phyloP scores from a whole-genome alignment of 2,888 invertebrate species.

The Tanytarsus gracilentus region DNA sequence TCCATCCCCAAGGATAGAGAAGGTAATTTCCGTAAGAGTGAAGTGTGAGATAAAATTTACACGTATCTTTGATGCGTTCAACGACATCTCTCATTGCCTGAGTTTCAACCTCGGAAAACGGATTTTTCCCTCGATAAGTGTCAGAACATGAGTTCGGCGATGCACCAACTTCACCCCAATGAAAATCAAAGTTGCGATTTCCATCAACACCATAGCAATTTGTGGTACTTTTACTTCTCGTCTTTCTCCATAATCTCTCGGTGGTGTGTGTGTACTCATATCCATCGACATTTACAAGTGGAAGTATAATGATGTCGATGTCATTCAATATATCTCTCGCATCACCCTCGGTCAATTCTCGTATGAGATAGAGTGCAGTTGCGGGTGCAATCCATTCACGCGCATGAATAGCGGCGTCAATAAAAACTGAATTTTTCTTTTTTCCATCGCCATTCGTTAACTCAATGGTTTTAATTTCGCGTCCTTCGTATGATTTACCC shows the following conservation, averaged over 20 bases:
- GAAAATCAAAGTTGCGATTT: slow-evolving; percentile 59
- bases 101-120: slow-evolving; percentile 60
- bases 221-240: slow-evolving; percentile 42
- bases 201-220: slow-evolving; percentile 56
- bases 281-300: slow-evolving; percentile 42
- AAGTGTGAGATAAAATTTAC: slow-evolving; percentile 55
- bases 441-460: slow-evolving; percentile 2
- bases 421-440: slow-evolving; percentile 29
- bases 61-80: slow-evolving; percentile 39
- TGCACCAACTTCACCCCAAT: slow-evolving; percentile 50
- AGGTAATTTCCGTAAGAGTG: slow-evolving; percentile 62
- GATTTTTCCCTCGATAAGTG: slow-evolving; percentile 48
- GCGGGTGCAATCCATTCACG: slow-evolving; percentile 66
- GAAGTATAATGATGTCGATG: slow-evolving; percentile 39
- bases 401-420: slow-evolving; percentile 44
- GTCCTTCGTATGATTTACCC: slow-evolving; percentile 29
- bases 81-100: slow-evolving; percentile 49
- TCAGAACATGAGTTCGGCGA: slow-evolving; percentile 46
- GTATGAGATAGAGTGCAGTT: slow-evolving; percentile 54
- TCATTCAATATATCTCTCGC: slow-evolving; percentile 37
- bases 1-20: slow-evolving; percentile 54
- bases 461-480: slow-evolving; percentile 18
- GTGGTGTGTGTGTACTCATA: slow-evolving; percentile 40
- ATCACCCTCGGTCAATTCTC: slow-evolving; percentile 52
- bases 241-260: slow-evolving; percentile 52